A percentile compares a stretch with the other conserved stretches of the same genome.
Evolutionary conservation across 2,797 vertebrate species (phyloP).

Genomic region (Pseudochaenichthys georgianus): DNA sequence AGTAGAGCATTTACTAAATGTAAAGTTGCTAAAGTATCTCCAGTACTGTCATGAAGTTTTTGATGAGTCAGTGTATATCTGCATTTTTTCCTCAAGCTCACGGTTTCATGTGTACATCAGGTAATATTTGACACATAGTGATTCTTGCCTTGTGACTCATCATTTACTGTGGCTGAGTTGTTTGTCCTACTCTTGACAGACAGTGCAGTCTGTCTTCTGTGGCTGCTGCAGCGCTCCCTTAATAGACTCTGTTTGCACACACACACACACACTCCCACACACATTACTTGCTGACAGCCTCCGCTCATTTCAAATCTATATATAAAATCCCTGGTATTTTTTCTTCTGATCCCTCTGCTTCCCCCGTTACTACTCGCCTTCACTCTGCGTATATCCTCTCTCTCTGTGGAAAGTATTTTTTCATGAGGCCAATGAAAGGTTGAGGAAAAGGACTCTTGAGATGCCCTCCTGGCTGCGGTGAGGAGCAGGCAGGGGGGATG

Average conservation of each 20-base stretch:
- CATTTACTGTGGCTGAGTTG: slow-evolving; percentile 43
- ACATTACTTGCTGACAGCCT: slow-evolving; percentile 42
- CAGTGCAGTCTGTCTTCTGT: slow-evolving; percentile 53
- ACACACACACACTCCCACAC: slow-evolving; percentile 31
- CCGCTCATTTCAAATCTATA: slow-evolving; percentile 74
- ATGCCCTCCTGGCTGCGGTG: slow-evolving; percentile 38
- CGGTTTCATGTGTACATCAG: neutral
- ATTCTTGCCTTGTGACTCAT: slow-evolving; percentile 39
- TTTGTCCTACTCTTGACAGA: slow-evolving; percentile 69
- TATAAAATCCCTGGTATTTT: slow-evolving; percentile 63
- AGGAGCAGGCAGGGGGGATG: neutral
- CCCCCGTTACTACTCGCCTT: slow-evolving; percentile 23
- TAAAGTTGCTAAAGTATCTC: neutral
- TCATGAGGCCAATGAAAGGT: slow-evolving; percentile 42
- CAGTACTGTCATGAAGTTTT: neutral
- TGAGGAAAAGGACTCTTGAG: slow-evolving; percentile 30
- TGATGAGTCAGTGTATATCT: neutral
- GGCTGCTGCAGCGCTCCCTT: slow-evolving; percentile 40
- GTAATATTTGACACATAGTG: neutral
- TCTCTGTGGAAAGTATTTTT: slow-evolving; percentile 75
- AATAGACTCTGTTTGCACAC: slow-evolving; percentile 57
- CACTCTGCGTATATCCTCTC: slow-evolving; percentile 19
- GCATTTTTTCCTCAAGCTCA: neutral
- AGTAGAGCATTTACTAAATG: neutral
- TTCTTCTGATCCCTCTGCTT: slow-evolving; percentile 46